phyloP scores from a whole-genome alignment of 2,888 invertebrate species.

The Troglohyphantes excavatus region DNA sequence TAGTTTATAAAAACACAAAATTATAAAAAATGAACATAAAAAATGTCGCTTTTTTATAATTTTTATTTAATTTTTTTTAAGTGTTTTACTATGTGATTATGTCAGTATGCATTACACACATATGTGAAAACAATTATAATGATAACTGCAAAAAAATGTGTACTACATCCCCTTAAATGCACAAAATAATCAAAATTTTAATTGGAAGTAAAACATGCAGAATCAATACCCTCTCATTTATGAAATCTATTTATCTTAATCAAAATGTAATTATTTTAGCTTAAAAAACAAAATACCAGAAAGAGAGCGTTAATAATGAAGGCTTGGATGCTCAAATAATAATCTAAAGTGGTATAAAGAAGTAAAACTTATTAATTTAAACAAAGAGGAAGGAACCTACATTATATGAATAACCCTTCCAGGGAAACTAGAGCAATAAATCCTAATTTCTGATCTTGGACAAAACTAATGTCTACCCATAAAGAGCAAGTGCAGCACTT shows the following conservation, averaged over 20 bases:
- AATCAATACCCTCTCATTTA: not conserved
- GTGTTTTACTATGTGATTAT: no score
- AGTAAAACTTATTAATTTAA: constrained; percentile 5
- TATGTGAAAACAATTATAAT: no score
- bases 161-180: no score
- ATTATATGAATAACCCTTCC: constrained; percentile 17
- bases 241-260: not conserved
- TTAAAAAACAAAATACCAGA: not conserved
- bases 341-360: not conserved
- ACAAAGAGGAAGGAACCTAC: not conserved
- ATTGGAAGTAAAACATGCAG: no score
- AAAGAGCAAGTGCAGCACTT: constrained; percentile 68
- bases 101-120: no score
- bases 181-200: no score
- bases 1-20: no score
- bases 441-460: constrained; percentile 37
- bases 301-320: not conserved
- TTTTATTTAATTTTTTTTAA: no score
- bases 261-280: not conserved
- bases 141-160: no score
- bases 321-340: not conserved
- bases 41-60: no score
- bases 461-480: constrained; percentile 61
- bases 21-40: no score
- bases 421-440: constrained; percentile 51